Conservation (phyloP, 2,888 invertebrate genomes). For the Agrochola macilenta region DNA sequence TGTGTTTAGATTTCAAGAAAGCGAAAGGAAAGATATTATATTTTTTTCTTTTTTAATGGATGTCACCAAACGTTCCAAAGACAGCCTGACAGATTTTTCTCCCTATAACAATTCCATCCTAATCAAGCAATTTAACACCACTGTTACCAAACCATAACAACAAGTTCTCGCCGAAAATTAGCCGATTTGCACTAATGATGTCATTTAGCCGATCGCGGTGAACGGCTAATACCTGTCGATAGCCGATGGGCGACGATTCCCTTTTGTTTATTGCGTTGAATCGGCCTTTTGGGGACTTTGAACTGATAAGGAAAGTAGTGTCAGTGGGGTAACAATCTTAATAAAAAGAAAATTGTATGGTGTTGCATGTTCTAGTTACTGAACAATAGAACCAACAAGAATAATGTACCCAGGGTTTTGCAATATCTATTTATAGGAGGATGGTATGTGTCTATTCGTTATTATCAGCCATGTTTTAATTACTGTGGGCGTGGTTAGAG, state of each 20-base stretch:
- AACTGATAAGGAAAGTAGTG: conserved; percentile 14
- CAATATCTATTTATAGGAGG: too few relatives aligned
- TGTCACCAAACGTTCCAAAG: too few relatives aligned
- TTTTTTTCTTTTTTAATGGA: too few relatives aligned
- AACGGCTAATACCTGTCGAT: conserved; percentile 59
- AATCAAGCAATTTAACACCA: conserved; percentile 52
- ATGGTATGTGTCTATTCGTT: too few relatives aligned
- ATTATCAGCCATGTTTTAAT: too few relatives aligned
- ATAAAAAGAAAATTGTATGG: background rate
- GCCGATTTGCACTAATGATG: conserved; percentile 64
- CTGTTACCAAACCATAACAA: conserved; percentile 49
- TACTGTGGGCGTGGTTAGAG: too few relatives aligned
- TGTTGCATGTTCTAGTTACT: too few relatives aligned
- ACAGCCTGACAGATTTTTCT: background rate
- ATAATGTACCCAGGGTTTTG: too few relatives aligned
- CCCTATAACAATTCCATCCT: conserved; percentile 8
- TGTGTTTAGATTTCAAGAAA: too few relatives aligned
- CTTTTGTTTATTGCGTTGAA: conserved; percentile 55
- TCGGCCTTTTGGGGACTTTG: conserved; percentile 31
- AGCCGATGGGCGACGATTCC: conserved; percentile 50
- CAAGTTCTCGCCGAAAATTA: conserved; percentile 61
- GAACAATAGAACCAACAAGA: too few relatives aligned
- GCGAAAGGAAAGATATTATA: too few relatives aligned
- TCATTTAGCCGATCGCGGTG: conserved; percentile 49
- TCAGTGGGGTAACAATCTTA: too few relatives aligned